Conservation (phyloP, 2,797 vertebrate species). For the Rhinogobio ventralis region DNA sequence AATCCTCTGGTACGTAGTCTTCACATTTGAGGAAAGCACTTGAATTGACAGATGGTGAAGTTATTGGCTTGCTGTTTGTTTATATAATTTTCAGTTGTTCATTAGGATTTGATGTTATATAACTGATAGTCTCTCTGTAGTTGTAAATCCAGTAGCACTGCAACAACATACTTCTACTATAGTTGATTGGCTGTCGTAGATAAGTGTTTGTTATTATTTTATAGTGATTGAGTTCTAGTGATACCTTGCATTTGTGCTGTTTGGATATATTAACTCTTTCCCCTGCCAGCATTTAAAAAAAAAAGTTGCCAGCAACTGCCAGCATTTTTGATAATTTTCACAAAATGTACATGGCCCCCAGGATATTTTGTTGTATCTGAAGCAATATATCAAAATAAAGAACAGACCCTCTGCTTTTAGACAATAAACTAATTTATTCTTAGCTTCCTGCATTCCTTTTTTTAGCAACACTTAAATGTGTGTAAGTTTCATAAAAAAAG, state of each 20-base stretch:
- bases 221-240: background rate
- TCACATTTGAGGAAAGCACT: background rate
- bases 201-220: background rate
- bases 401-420: too few relatives aligned
- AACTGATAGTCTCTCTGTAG: background rate
- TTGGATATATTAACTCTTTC: background rate
- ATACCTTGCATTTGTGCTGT: background rate
- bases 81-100: constrained; percentile 25
- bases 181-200: background rate
- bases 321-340: too few relatives aligned
- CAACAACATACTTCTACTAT: background rate
- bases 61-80: constrained; percentile 35
- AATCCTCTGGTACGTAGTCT: background rate
- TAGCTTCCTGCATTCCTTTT: too few relatives aligned
- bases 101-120: constrained; percentile 22
- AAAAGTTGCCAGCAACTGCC: too few relatives aligned
- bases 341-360: too few relatives aligned
- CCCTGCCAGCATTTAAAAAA: too few relatives aligned
- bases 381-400: too few relatives aligned
- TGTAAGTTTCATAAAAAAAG: too few relatives aligned
- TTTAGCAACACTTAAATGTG: too few relatives aligned
- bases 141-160: constrained; percentile 12
- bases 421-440: too few relatives aligned
- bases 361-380: too few relatives aligned
- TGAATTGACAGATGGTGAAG: constrained; percentile 27